A percentile compares a stretch with the other conserved stretches of the same genome.
phyloP scores from a whole-genome alignment of 2,113 vertebrate genomes.

The Anseranas semipalmata region DNA sequence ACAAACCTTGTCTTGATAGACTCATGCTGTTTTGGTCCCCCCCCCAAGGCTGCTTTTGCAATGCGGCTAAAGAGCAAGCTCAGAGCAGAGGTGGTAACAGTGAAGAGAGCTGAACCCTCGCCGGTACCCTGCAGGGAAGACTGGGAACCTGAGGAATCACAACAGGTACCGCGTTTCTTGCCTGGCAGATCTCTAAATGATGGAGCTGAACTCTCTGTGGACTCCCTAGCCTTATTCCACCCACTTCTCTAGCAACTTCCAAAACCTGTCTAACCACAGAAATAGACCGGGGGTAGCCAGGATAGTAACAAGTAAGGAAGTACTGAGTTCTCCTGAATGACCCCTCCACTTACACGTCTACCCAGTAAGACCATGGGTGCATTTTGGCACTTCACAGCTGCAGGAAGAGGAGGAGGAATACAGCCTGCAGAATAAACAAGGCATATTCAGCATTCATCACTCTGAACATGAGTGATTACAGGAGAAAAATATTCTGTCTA shows the following conservation, averaged over 20 bases:
- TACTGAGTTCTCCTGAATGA: not conserved
- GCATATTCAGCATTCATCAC: not conserved
- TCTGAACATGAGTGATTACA: not conserved
- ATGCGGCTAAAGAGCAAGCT: not conserved
- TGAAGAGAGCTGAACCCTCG: not conserved
- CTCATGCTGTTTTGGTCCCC: not conserved
- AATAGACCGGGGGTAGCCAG: not conserved
- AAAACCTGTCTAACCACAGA: not conserved
- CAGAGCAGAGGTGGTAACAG: no score
- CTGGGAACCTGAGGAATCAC: not conserved
- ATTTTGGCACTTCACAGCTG: not conserved
- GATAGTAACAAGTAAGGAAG: no score
- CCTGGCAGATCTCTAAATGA: not conserved
- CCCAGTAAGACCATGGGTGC: not conserved
- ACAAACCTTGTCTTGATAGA: not conserved
- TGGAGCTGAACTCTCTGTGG: not conserved
- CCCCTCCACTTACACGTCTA: not conserved
- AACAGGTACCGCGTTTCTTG: not conserved
- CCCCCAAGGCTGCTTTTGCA: not conserved
- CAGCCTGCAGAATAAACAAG: not conserved
- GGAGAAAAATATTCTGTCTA: not conserved
- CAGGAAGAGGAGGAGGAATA: not conserved
- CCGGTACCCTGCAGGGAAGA: not conserved
- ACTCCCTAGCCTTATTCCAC: no score
- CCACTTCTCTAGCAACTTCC: not conserved